These are phyloP conservation scores for Falco concolor DNA, from an alignment of 2,797 vertebrate genomes.

Conservation along the genomic window DNA sequence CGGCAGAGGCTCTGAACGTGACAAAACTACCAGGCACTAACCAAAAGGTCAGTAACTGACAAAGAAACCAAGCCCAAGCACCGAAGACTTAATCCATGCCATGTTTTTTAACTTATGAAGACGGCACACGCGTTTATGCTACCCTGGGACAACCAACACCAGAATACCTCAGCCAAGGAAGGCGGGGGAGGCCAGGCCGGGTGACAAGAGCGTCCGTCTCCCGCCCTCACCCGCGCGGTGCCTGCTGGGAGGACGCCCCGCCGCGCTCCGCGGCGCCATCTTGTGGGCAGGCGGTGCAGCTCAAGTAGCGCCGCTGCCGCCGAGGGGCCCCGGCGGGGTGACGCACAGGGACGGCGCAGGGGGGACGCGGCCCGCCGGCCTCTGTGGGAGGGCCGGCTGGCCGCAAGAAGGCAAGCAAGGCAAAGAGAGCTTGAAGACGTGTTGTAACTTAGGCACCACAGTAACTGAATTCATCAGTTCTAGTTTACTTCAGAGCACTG, in stretches of 20 bases:
- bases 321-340: too few relatives aligned
- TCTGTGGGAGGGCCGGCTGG: too few relatives aligned
- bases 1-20: accelerated
- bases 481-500: too few relatives aligned
- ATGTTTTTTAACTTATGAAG: not conserved
- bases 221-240: accelerated
- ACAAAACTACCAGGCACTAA: not conserved
- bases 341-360: not conserved
- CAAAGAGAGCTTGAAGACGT: accelerated
- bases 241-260: not conserved
- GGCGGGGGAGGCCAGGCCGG: too few relatives aligned
- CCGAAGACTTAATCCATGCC: not conserved
- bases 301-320: not conserved
- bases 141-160: accelerated
- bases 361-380: too few relatives aligned
- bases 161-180: accelerated
- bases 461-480: accelerated
- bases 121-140: accelerated
- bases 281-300: not conserved
- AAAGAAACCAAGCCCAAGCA: not conserved
- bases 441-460: accelerated
- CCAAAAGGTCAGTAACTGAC: not conserved
- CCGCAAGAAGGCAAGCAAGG: not conserved
- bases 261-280: not conserved
- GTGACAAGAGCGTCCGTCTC: too few relatives aligned